These are phyloP conservation scores for Helicorthomorpha holstii DNA, from an alignment of 1,140 invertebrate genomes.

Conservation along the genomic window DNA sequence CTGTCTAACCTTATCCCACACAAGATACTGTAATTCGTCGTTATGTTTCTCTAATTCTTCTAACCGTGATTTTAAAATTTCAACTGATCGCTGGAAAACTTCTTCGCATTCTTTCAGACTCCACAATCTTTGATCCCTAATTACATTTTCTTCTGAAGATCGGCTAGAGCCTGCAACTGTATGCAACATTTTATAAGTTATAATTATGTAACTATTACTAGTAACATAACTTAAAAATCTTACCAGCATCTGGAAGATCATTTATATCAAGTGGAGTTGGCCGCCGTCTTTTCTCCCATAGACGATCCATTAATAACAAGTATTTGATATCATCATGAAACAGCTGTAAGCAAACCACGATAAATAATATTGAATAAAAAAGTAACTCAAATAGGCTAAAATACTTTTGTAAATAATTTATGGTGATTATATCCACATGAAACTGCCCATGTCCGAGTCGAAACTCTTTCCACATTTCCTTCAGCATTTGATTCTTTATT, in stretches of 20 bases:
- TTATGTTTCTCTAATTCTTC: constrained; percentile 9
- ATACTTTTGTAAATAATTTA: constrained; percentile 34
- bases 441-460: constrained; percentile 80
- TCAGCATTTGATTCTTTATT: constrained; percentile 29
- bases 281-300: constrained; percentile 74
- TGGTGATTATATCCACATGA: constrained; percentile 63
- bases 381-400: constrained; percentile 5
- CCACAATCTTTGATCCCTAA: constrained; percentile 68
- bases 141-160: constrained; percentile 19
- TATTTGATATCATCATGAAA: constrained; percentile 94
- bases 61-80: constrained; percentile 40
- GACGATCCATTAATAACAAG: constrained; percentile 78
- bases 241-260: constrained; percentile 41
- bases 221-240: background rate
- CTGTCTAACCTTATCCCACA: constrained; percentile 72
- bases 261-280: constrained; percentile 64
- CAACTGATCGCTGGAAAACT: constrained; percentile 57
- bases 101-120: constrained; percentile 51
- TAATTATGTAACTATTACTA: background rate
- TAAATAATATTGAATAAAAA: background rate
- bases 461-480: constrained; percentile 58
- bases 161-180: constrained; percentile 32
- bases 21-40: constrained; percentile 54
- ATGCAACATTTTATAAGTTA: background rate
- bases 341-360: constrained; percentile 35